Conservation (phyloP, 2,797 vertebrate species). For the Spinibarbus caldwelli region DNA sequence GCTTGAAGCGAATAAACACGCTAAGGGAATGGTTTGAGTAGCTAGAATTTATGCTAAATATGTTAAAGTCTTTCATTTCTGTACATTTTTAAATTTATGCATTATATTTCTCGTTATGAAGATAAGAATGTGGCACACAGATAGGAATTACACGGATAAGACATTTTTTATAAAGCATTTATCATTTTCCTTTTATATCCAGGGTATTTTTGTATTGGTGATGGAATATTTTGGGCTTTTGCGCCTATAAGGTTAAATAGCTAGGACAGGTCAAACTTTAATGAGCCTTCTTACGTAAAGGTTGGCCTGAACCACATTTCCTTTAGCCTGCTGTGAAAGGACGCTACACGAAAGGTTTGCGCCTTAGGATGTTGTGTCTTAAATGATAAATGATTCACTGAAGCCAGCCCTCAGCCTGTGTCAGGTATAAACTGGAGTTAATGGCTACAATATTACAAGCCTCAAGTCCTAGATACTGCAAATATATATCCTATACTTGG, state of each 20-base stretch:
- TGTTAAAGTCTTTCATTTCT: background rate
- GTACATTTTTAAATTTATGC: background rate
- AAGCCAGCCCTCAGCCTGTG: background rate
- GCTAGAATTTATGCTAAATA: constrained; percentile 6
- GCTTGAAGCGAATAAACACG: constrained; percentile 12
- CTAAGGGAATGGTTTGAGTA: background rate
- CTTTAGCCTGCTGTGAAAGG: constrained; percentile 13
- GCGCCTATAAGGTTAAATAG: constrained; percentile 21
- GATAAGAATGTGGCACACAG: background rate
- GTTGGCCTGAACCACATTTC: constrained; percentile 36
- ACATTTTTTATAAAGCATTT: background rate
- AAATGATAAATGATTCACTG: constrained; percentile 28
- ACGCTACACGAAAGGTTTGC: background rate
- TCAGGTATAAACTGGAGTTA: constrained; percentile 21
- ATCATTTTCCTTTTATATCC: background rate
- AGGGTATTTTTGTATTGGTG: constrained; percentile 12
- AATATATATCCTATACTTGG: background rate
- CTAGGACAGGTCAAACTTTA: constrained; percentile 35
- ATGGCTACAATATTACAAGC: constrained; percentile 5
- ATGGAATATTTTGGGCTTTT: constrained; percentile 13
- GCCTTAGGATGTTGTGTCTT: constrained; percentile 34
- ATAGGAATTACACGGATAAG: constrained; percentile 9
- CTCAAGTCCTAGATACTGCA: background rate
- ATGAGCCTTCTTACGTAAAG: constrained; percentile 22
- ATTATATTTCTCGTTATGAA: constrained; percentile 7